These are phyloP conservation scores for Picathartes gymnocephalus DNA, from an alignment of 2,113 vertebrate species.

Conservation along the genomic window DNA sequence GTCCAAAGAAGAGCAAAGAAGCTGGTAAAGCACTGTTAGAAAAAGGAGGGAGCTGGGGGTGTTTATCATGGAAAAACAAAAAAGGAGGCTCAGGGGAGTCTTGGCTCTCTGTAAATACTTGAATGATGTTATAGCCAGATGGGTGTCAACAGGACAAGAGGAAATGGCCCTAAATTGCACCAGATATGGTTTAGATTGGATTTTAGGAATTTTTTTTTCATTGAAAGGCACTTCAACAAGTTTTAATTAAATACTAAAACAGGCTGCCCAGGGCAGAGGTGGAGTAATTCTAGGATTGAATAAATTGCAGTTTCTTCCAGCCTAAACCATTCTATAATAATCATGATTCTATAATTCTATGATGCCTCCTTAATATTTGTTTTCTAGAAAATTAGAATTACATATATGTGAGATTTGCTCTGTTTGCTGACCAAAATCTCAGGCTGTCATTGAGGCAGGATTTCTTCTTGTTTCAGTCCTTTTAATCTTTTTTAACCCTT, in stretches of 20 bases:
- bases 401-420: neutral
- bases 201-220: neutral
- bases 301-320: neutral
- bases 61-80: neutral
- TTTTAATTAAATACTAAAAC: neutral
- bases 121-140: neutral
- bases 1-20: neutral
- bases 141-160: neutral
- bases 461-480: neutral
- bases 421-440: neutral
- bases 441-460: neutral
- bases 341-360: neutral
- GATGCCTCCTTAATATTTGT: neutral
- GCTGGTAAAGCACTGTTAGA: neutral
- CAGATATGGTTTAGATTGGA: neutral
- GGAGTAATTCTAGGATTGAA: neutral
- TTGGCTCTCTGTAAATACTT: neutral
- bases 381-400: neutral
- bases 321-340: neutral
- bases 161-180: neutral
- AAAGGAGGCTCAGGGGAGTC: neutral
- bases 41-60: neutral
- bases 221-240: neutral
- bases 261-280: neutral
- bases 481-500: neutral